Conservation (phyloP, 2,888 invertebrate genomes). For the Atrina japonica region DNA sequence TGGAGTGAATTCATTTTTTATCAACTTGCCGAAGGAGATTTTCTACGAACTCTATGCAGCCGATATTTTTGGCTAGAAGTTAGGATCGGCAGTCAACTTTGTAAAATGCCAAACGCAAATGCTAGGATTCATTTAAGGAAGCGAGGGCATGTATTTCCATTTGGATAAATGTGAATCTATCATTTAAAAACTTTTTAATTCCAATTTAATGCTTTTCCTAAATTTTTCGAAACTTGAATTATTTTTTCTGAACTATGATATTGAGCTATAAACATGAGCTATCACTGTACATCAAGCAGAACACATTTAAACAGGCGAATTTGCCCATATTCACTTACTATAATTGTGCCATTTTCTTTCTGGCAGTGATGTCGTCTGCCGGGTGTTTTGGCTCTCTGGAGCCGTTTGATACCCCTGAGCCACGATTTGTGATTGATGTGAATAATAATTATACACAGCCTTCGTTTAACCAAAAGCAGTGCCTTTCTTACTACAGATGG, state of each 20-base stretch:
- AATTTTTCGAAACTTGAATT: conserved; percentile 34
- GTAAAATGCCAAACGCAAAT: neutral
- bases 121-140: neutral
- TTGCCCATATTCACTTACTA: conserved; percentile 3
- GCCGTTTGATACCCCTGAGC: neutral
- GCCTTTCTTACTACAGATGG: too few relatives aligned
- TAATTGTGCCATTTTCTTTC: conserved; percentile 8
- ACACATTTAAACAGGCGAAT: conserved; percentile 23
- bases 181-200: neutral
- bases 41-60: conserved; percentile 14
- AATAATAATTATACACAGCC: too few relatives aligned
- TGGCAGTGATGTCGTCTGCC: conserved; percentile 6
- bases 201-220: conserved; percentile 44
- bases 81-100: neutral
- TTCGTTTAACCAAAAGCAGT: too few relatives aligned
- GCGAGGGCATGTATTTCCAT: conserved; percentile 21
- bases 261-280: conserved; percentile 35
- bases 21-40: conserved; percentile 24
- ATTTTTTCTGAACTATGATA: conserved; percentile 48
- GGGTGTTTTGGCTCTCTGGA: conserved; percentile 24
- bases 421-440: too few relatives aligned
- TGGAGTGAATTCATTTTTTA: conserved; percentile 22
- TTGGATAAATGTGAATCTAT: conserved; percentile 36
- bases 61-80: conserved; percentile 6
- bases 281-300: conserved; percentile 40